These are phyloP conservation scores for Teleopsis dalmanni DNA, from an alignment of 1,140 invertebrate genomes.

Conservation along the genomic window DNA sequence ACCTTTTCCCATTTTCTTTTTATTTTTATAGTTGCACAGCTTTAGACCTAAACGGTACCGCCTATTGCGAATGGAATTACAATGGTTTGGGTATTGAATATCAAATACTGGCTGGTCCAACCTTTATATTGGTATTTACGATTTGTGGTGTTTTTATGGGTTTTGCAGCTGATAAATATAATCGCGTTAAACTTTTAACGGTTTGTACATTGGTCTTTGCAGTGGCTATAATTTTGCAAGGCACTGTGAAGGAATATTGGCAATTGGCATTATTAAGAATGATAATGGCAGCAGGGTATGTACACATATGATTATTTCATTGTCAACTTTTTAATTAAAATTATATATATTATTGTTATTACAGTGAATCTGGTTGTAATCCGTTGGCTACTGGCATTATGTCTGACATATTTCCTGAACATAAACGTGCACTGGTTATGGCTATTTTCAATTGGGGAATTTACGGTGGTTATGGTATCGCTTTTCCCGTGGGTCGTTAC, in stretches of 20 bases:
- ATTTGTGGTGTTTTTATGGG: conserved; percentile 77
- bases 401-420: conserved; percentile 75
- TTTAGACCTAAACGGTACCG: conserved; percentile 58
- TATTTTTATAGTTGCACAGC: conserved; percentile 53
- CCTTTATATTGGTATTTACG: conserved; percentile 86
- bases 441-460: conserved; percentile 95
- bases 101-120: conserved; percentile 84
- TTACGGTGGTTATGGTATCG: conserved; percentile 87
- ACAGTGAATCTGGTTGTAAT: conserved; percentile 80
- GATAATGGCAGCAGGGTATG: conserved; percentile 75
- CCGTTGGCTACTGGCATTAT: conserved; percentile 78
- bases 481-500: conserved; percentile 85
- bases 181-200: conserved; percentile 66
- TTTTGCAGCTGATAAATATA: conserved; percentile 72
- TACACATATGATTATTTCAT: conserved; percentile 5
- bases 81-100: conserved; percentile 87
- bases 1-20: conserved; percentile 5
- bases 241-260: conserved; percentile 80
- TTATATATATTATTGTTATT: conserved; percentile 6
- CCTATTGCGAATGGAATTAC: conserved; percentile 84
- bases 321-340: not conserved
- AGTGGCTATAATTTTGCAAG: conserved; percentile 72
- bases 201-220: conserved; percentile 74
- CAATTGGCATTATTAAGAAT: conserved; percentile 80
- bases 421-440: conserved; percentile 77